Percentiles rank a stretch among this genome's conserved stretches.
Evolutionary conservation across 2,888 invertebrate species (phyloP).

Genomic region (Petrolisthes cinctipes): DNA sequence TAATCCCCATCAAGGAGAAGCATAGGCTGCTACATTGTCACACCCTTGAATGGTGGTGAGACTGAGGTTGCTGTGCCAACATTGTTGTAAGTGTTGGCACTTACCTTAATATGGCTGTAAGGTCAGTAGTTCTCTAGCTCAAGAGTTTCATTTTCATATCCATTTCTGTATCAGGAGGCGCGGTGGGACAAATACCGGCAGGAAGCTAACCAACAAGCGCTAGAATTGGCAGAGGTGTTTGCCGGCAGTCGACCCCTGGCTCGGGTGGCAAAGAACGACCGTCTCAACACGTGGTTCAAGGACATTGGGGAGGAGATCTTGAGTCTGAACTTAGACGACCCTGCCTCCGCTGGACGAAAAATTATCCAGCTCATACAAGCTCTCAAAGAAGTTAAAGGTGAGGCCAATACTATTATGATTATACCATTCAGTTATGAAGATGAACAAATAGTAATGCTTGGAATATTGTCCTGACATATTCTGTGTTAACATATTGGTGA

Average conservation of each 20-base stretch:
- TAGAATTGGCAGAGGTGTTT: constrained; percentile 90
- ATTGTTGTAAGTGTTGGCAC: neutral
- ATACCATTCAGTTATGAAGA: no score
- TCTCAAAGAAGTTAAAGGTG: constrained; percentile 88
- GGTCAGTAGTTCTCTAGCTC: neutral
- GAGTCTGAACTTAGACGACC: constrained; percentile 82
- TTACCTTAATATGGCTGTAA: neutral
- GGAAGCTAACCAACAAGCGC: constrained; percentile 82
- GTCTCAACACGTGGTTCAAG: constrained; percentile 89
- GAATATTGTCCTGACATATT: no score
- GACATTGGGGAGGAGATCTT: constrained; percentile 88
- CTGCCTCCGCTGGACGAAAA: constrained; percentile 79
- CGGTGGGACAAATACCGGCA: constrained; percentile 84
- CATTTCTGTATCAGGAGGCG: constrained; percentile 7
- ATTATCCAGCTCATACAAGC: constrained; percentile 93
- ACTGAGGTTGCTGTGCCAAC: no score
- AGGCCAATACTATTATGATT: constrained; percentile 23
- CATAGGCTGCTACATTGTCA: no score
- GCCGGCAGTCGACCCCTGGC: constrained; percentile 87
- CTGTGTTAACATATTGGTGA: no score
- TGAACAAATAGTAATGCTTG: no score
- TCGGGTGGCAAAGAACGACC: constrained; percentile 88
- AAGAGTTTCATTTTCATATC: neutral
- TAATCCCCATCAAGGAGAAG: no score
- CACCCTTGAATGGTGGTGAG: no score